Evolutionary conservation across 2,888 invertebrate species (phyloP).

Genomic region (Ichneumon xanthorius): DNA sequence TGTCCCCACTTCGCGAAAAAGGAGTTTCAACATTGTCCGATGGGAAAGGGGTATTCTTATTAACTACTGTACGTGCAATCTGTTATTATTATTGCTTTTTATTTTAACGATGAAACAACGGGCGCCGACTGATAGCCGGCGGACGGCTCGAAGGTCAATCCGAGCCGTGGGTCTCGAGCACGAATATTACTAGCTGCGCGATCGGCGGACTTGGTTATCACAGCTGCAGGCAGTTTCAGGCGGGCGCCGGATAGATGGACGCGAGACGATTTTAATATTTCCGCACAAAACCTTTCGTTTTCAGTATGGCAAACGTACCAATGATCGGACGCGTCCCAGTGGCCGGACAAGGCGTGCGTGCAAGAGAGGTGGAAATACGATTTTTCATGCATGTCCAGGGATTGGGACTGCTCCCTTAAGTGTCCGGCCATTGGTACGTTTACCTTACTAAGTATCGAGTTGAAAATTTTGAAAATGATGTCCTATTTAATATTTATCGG

Average conservation of each 20-base stretch:
- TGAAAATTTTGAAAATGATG: too few species aligned
- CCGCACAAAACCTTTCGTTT: constrained; percentile 5
- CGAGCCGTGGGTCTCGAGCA: constrained; percentile 38
- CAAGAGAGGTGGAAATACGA: too few species aligned
- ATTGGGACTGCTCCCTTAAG: too few species aligned
- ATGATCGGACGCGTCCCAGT: too few species aligned
- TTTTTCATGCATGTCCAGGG: too few species aligned
- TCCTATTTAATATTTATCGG: too few species aligned
- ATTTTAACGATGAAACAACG: constrained; percentile 31
- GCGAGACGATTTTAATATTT: not conserved
- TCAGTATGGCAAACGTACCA: too few species aligned
- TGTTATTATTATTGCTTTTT: not conserved
- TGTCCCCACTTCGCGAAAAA: constrained; percentile 23
- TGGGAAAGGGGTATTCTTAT: constrained; percentile 24
- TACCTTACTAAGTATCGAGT: too few species aligned
- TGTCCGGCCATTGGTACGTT: too few species aligned
- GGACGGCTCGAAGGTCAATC: constrained; percentile 58
- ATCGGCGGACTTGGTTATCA: constrained; percentile 49
- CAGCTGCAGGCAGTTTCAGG: constrained; percentile 45
- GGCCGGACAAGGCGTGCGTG: too few species aligned
- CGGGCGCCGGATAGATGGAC: constrained; percentile 17
- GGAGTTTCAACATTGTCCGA: constrained; percentile 28
- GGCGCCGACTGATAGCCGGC: constrained; percentile 34
- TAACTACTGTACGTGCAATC: not conserved
- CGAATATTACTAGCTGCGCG: constrained; percentile 40